phyloP scores from a whole-genome alignment of 1,140 invertebrate genomes.

The Yoshiicerus persimilis region DNA sequence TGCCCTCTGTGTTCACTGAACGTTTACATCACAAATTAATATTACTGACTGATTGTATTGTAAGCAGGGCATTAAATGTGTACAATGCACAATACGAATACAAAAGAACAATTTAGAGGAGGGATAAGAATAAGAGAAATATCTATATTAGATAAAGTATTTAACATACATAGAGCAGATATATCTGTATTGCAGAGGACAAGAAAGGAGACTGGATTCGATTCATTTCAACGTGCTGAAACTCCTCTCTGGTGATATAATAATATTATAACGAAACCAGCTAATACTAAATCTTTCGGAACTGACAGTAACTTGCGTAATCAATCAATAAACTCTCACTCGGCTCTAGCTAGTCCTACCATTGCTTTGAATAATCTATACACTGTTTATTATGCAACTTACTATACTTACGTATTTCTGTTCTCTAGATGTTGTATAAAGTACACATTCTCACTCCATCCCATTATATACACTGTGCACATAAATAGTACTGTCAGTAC shows the following conservation, averaged over 20 bases:
- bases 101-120: background rate
- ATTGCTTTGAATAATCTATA: conserved; percentile 3
- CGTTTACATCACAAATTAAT: too few species aligned
- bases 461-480: background rate
- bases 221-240: background rate
- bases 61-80: background rate
- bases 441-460: background rate
- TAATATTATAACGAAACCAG: background rate
- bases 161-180: background rate
- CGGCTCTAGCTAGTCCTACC: background rate
- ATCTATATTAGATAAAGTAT: background rate
- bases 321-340: conserved; percentile 16
- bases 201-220: background rate
- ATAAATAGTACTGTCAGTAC: too few species aligned
- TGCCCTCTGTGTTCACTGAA: too few species aligned
- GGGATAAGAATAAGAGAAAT: too few species aligned
- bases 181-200: background rate
- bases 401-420: background rate
- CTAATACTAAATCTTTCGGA: background rate
- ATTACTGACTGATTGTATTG: too few species aligned
- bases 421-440: background rate
- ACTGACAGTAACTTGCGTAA: conserved; percentile 12
- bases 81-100: background rate
- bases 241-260: background rate
- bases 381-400: background rate